Evolutionary conservation across 2,113 vertebrate genomes (phyloP), one percentile per base, ranked within the genome.

Genomic region (Salvelinus alpinus): DNA sequence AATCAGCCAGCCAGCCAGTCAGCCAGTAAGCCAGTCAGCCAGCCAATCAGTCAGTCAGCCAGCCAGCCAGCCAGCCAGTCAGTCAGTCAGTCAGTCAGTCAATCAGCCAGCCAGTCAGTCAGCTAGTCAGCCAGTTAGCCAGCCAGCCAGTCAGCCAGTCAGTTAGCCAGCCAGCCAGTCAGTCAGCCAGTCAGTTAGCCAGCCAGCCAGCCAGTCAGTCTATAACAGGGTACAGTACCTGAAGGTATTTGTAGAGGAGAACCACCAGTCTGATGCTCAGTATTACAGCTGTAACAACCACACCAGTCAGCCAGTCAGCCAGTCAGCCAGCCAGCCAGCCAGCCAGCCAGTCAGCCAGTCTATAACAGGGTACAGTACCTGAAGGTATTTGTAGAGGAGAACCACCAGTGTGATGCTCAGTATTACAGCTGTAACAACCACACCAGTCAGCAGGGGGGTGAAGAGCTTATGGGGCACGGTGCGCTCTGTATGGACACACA

Each of bases 331-430:
- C 4, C 29, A 31, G 29, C 0, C 83, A 97, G 38, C 0, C 8
- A 38, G 8, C 0, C 8, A 38, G 38, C 0, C 38, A 44, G 38
- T 0, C 38, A 44, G 38, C 1, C 38, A 99, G 92, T 67, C 98
- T 38, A 38, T 38, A 38, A 38, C 91, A 14, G 97, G 97, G 0
- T 38, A 38, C 1, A 38, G 34, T 94, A 99, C 97, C 96, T 98
- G 96, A 82, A 96, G 85, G 83, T 98, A 98, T 83, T 97, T 92
- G 88, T 97, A 99, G 44, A 96, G 89, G 60, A 99, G 94, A 79
- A 99, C 86, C 83, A 96, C 83, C 12, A 98, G 91, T n/a, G 94
- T 27, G 20, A 98, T 80, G 79, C 94, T 95, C 91, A 99, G 95
- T 27, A 96, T 14, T 59, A 89, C 85, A 1, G 96, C 95, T 0